Conservation (phyloP, 1,140 invertebrate species). For the Anadara kagoshimensis region DNA sequence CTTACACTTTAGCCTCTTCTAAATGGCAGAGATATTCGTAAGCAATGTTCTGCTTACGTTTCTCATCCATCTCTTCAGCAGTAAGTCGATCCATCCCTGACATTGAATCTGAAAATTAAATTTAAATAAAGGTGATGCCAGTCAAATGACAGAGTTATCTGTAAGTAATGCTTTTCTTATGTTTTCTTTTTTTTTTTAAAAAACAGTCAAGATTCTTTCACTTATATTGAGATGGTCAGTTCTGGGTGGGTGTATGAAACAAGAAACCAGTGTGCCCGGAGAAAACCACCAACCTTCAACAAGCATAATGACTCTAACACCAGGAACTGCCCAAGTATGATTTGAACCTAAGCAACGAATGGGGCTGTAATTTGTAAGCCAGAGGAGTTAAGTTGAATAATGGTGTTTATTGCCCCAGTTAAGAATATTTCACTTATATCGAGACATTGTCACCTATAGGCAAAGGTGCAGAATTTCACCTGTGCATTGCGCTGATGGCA, state of each 20-base stretch:
- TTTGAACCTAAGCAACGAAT: too few relatives aligned
- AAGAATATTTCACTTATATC: too few relatives aligned
- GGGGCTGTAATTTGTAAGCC: too few relatives aligned
- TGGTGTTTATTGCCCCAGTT: too few relatives aligned
- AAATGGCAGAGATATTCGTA: slow-evolving; percentile 89
- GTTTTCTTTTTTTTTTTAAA: too few relatives aligned
- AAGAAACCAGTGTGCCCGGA: background rate
- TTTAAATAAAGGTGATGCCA: background rate
- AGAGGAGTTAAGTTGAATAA: too few relatives aligned
- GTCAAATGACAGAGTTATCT: background rate
- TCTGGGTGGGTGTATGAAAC: background rate
- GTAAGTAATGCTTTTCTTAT: too few relatives aligned
- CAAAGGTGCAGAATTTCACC: too few relatives aligned
- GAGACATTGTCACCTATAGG: too few relatives aligned
- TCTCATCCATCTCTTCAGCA: slow-evolving; percentile 85
- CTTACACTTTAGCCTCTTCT: slow-evolving; percentile 85
- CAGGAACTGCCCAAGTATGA: too few relatives aligned
- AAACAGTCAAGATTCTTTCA: background rate
- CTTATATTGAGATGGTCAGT: background rate
- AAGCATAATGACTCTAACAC: background rate
- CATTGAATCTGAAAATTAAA: slow-evolving; percentile 5
- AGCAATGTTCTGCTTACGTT: slow-evolving; percentile 83
- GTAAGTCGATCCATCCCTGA: slow-evolving; percentile 42
- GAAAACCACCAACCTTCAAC: background rate
- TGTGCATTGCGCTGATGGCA: too few relatives aligned